Base-by-base conservation (phyloP, 2,113 vertebrate species). In the Muscicapa adusta region DNA sequence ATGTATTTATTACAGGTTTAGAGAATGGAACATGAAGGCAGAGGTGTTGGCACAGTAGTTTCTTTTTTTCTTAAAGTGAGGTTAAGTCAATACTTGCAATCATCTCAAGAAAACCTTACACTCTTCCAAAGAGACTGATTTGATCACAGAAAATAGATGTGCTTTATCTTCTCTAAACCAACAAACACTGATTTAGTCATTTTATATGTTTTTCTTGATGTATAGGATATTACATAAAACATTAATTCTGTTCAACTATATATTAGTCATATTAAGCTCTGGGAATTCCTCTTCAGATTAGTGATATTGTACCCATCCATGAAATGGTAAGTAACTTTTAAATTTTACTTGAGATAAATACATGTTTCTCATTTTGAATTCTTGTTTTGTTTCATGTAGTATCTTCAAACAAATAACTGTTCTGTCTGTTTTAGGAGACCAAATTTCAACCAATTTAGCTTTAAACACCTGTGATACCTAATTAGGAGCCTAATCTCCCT, bases 161-260 rank as follows among this genome's bases (percentile, higher is more conserved):
- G 33, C 31, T 94, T 88, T 80, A 89, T 67, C 57, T 92, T 31
- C 74, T 94, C 18, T n/a, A 91, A 89, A 94, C 28, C 26, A 95
- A 86, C 74, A 96, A 89, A 93, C 87, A 93, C 26, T 80, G 61
- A 82, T 74, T 87, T 91, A 80, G 34, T 92, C 34, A 68, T 78
- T 38, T 42, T 54, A 6, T 95, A 79, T 95, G 40, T 83, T 96
- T 87, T 88, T 50, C 26, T 54, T 90, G 18, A 47, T 89, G 25
- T 54, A 92, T 57, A 87, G 29, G 53, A 38, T 51, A 50, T 36
- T 65, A 78, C 66, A 38, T 53, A 85, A 77, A 74, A 85, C 7
- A 76, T 40, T 76, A 81, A 56, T 90, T 76, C 38, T 66, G 18
- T 73, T 91, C 43, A 91, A 66, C 12, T 57, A 12, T 66, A 8